These are phyloP conservation scores for Zygogramma bicolorata DNA, from an alignment of 2,888 invertebrate species.

Conservation along the genomic window DNA sequence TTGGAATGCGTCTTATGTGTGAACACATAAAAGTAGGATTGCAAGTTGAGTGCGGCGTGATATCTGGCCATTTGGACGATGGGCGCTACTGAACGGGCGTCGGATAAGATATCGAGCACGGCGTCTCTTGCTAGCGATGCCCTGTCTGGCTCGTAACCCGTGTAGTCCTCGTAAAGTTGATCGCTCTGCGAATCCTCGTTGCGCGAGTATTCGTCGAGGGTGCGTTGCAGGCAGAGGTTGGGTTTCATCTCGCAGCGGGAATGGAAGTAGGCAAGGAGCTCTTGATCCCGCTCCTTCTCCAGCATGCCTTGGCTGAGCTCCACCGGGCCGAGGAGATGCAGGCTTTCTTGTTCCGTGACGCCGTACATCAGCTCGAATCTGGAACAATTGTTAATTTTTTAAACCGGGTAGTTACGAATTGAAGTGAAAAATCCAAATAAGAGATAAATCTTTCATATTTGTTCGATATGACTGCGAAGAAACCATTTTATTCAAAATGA, in stretches of 20 bases:
- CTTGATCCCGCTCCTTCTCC: constrained; percentile 81
- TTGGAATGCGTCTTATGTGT: constrained; percentile 86
- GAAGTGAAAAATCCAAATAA: background rate
- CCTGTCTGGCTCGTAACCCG: constrained; percentile 53
- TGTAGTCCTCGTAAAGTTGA: constrained; percentile 44
- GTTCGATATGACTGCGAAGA: too few species aligned
- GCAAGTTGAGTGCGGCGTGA: constrained; percentile 80
- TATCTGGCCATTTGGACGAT: constrained; percentile 81
- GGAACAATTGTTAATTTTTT: too few species aligned
- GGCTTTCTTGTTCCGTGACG: constrained; percentile 85
- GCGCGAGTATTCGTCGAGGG: constrained; percentile 72
- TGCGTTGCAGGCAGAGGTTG: constrained; percentile 74
- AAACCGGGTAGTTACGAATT: too few species aligned
- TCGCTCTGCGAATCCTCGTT: constrained; percentile 47
- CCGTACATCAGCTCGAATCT: constrained; percentile 91
- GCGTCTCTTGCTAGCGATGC: constrained; percentile 72
- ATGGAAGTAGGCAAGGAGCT: constrained; percentile 82
- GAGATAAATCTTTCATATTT: too few species aligned
- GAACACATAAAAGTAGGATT: constrained; percentile 90
- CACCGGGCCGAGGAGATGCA: constrained; percentile 80
- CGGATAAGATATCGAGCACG: constrained; percentile 89
- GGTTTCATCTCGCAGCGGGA: constrained; percentile 83
- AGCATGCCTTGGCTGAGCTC: constrained; percentile 80
- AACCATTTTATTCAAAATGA: too few species aligned
- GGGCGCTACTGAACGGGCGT: constrained; percentile 88